Base-by-base conservation (phyloP, 2,113 vertebrate species). In the Anhinga rufa region DNA sequence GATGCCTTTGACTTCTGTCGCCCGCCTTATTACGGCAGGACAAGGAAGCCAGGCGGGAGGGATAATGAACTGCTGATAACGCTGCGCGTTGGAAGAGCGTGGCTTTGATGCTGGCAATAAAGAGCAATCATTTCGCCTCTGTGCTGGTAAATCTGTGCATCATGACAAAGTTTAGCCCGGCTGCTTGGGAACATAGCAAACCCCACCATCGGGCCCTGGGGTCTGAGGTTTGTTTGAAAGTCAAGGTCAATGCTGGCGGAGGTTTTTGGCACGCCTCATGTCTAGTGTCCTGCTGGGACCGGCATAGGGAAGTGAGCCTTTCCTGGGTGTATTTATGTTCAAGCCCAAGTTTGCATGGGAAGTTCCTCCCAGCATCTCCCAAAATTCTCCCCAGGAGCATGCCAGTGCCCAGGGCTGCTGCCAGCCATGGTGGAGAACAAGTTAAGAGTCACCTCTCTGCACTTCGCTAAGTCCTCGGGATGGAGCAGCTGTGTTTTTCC, bases 31-130 rank as follows among this genome's bases (percentile, higher is more conserved):
- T 78, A 86, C 0, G 12, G 91, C 83, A 86, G 91, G 90, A 93
- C 52, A 24, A 60, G 88, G 70, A 88, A 66, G 61, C 44, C 2
- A 29, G 71, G 13, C 6, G 7, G 72, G 55, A 51, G 21, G 51
- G 88, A 78, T 95, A 95, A 93, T 82, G 93, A 95, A 93, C 86
- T 34, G 72, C 72, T 71, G 96, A 84, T 85, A 93, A 21, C 0
- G 0, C 40, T 36, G 36, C 0, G 5, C 28, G 15, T 42, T 44
- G 80, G 77, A 76, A 55, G 48, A 91, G 52, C 51, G 6, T 0
- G 0, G 57, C 91, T 95, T 91, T 87, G 91, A 82, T 91, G 87
- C 70, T 17, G 26, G 32, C 21, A 44, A 46, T 76, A 21, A 82
- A 90, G 52, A 76, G 46, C 3, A 4, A 42, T 32, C 24, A 17